phyloP scores from a whole-genome alignment of 2,888 invertebrate species.

The Physocephala rufipes region DNA sequence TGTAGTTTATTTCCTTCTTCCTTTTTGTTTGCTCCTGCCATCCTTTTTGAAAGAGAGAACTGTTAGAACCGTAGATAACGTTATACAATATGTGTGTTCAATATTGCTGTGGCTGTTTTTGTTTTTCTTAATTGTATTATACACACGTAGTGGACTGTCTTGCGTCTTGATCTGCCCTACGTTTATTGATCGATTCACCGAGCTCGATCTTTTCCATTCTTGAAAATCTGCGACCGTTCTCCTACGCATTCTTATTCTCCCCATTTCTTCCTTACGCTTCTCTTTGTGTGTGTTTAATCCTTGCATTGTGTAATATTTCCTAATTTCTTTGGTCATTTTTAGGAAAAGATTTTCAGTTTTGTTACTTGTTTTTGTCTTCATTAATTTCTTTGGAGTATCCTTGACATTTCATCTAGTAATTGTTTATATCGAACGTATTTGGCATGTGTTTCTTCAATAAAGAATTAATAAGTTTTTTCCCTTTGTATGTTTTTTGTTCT shows the following conservation, averaged over 20 bases:
- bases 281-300: not conserved
- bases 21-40: not conserved
- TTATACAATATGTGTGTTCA: not conserved
- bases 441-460: constrained; percentile 10
- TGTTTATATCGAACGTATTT: not conserved
- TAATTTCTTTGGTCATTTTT: constrained; percentile 32
- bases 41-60: constrained; percentile 10
- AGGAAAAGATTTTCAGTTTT: not conserved
- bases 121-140: constrained; percentile 8
- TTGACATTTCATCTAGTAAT: too few species aligned
- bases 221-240: not conserved
- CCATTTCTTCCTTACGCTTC: constrained; percentile 5
- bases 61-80: constrained; percentile 24
- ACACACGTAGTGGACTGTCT: not conserved
- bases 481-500: not conserved
- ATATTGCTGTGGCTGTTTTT: not conserved
- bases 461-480: not conserved
- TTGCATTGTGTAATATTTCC: constrained; percentile 28
- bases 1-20: too few species aligned
- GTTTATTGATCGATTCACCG: not conserved
- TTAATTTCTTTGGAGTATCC: not conserved
- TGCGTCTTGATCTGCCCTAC: not conserved
- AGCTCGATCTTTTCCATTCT: too few species aligned
- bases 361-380: not conserved
- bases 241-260: too few species aligned